Evolutionary conservation across 2,113 vertebrate species (phyloP), one percentile per base, ranked within the genome.

Genomic region (Pan paniscus): DNA sequence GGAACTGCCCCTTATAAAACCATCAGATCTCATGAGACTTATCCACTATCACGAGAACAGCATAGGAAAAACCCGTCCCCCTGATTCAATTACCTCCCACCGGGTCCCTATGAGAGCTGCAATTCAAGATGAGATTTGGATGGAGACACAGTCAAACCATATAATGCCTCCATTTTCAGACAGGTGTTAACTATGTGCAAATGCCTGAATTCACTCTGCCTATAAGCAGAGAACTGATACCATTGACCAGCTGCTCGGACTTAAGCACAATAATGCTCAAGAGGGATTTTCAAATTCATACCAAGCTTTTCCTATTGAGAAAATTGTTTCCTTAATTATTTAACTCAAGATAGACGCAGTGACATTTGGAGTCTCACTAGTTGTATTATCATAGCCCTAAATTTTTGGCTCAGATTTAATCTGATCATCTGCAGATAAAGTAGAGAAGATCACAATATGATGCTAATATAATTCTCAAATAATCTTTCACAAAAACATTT

Each of bases 241-340:
- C 30, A 40, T 52, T 57, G 38, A 76, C 22, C 81, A 76, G 27
- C 46, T 87, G 17, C 43, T 57, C 50, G 40, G 23, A 30, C 30
- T 87, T 94, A 92, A 73, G 30, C 83, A 89, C 12, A 79, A 76
- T 57, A 27, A 87, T 75, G 23, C 35, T 35, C 17, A 81, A 94
- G 13, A 38, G 4, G 13, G 22, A 72, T 43, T 81, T 93, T 97
- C 70, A 96, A 94, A 95, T 85, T 84, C 38, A 88, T 81, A 64
- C 16, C 52, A 92, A 30, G 32, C 22, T 96, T 89, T 52, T 82
- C 9, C n/a, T 67, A 9, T 50, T 68, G 35, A 35, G 38, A 92
- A 93, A 90, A 91, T 22, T 48, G 6, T 67, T 95, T 91, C 46
- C 59, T 95, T 93, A 64, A 30, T 72, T 84, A 75, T 76, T 90